Evolutionary conservation across 2,113 vertebrate species (phyloP).

Genomic region (Centropus unirufus): DNA sequence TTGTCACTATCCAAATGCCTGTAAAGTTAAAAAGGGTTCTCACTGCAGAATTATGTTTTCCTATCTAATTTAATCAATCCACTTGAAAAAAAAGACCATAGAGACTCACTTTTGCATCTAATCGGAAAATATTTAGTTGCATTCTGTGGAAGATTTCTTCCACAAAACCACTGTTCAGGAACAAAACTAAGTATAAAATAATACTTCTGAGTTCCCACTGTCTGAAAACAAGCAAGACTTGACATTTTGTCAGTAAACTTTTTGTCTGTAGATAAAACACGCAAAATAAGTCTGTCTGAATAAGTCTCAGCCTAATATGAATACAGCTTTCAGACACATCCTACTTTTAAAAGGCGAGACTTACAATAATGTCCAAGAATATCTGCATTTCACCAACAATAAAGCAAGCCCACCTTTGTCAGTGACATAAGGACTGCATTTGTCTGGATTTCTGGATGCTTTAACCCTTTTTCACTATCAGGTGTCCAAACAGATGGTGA

Average conservation of each 20-base stretch:
- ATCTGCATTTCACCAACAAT: not conserved
- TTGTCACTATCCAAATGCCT: not conserved
- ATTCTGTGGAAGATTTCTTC: not conserved
- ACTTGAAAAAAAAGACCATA: not conserved
- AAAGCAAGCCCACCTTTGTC: not conserved
- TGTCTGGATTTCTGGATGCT: not conserved
- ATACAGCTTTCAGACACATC: not conserved
- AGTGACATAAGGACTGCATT: not conserved
- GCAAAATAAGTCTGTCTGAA: not conserved
- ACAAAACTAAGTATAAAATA: not conserved
- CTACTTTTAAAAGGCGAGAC: not conserved
- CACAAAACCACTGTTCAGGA: not conserved
- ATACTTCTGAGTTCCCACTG: not conserved
- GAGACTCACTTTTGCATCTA: not conserved
- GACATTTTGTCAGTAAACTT: not conserved
- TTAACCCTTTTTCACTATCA: not conserved
- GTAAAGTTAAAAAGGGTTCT: not conserved
- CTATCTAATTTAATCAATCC: not conserved
- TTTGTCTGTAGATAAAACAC: not conserved
- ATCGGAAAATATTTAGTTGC: not conserved
- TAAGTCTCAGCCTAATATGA: not conserved
- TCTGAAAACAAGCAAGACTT: not conserved
- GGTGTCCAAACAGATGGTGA: not conserved
- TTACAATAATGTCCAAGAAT: not conserved
- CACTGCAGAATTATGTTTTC: not conserved